A percentile compares a stretch with the other conserved stretches of the same genome.
Conservation (phyloP, 2,888 invertebrate genomes). For the Drosophila algonquin region DNA sequence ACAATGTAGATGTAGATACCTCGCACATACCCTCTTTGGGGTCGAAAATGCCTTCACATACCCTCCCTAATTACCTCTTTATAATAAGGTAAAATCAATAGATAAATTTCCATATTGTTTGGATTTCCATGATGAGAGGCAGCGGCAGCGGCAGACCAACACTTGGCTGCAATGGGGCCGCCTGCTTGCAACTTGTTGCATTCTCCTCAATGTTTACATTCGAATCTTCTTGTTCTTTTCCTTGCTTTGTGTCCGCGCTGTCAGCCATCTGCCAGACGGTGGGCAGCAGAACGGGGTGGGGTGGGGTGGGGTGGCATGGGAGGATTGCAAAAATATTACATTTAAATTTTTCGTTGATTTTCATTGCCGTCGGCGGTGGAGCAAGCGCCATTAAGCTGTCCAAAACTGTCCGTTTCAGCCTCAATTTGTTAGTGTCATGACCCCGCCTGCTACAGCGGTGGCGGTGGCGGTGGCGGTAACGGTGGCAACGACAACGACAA, state of each 20-base stretch:
- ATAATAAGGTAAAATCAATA: neutral
- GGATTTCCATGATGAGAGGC: slow-evolving; percentile 10
- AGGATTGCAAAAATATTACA: slow-evolving; percentile 23
- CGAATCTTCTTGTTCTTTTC: neutral
- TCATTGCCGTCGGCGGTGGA: slow-evolving; percentile 32
- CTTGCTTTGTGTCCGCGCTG: slow-evolving; percentile 15
- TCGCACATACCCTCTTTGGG: neutral
- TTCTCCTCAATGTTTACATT: slow-evolving; percentile 42
- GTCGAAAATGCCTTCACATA: neutral
- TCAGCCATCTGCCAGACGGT: slow-evolving; percentile 27
- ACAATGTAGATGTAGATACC: no score
- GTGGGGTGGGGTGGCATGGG: slow-evolving; percentile 5
- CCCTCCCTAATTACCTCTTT: neutral
- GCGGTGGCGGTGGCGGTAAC: no score
- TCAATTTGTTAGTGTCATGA: slow-evolving; percentile 74
- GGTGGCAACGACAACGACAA: neutral
- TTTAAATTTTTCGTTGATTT: slow-evolving; percentile 39
- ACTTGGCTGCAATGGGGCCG: slow-evolving; percentile 32
- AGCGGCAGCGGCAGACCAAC: slow-evolving; percentile 20
- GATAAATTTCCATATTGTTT: slow-evolving; percentile 25
- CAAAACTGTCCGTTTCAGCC: slow-evolving; percentile 68
- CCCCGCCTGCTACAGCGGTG: slow-evolving; percentile 43
- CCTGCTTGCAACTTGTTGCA: slow-evolving; percentile 57
- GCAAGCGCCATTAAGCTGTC: slow-evolving; percentile 62
- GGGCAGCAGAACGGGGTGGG: neutral